These are phyloP conservation scores for Phalacrocorax pelagicus DNA, from an alignment of 2,113 vertebrate species.

Conservation along the genomic window DNA sequence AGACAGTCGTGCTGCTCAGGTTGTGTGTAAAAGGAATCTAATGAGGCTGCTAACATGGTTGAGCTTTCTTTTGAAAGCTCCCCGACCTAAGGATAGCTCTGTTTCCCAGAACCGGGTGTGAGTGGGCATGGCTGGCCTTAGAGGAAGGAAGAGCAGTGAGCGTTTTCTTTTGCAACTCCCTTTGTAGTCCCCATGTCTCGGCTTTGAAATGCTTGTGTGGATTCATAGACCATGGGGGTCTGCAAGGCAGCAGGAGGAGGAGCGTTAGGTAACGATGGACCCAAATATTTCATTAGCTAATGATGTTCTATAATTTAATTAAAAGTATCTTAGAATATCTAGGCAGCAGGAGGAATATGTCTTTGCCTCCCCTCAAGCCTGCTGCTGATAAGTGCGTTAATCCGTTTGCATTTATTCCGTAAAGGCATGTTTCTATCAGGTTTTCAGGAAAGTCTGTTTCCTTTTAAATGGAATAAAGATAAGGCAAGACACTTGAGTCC, in stretches of 20 bases:
- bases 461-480: conserved; percentile 42
- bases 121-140: neutral
- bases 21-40: neutral
- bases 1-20: neutral
- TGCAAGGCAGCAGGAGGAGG: neutral
- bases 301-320: conserved; percentile 14
- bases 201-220: neutral
- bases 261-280: neutral
- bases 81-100: neutral
- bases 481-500: conserved; percentile 38
- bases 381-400: conserved; percentile 9
- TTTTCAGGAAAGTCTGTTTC: conserved; percentile 35
- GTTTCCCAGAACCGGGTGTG: neutral
- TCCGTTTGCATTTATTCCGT: conserved; percentile 14
- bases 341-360: neutral
- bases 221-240: accelerated
- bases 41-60: accelerated
- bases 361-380: conserved; percentile 22
- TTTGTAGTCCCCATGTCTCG: neutral
- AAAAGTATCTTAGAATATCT: neutral
- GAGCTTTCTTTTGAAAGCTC: neutral
- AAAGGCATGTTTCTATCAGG: conserved; percentile 26
- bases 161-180: neutral
- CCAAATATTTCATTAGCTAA: conserved; percentile 16
- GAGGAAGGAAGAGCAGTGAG: neutral